Percentiles rank a stretch among this genome's conserved stretches.
Evolutionary conservation across 2,888 invertebrate genomes (phyloP).

Genomic region (Tachina fera): DNA sequence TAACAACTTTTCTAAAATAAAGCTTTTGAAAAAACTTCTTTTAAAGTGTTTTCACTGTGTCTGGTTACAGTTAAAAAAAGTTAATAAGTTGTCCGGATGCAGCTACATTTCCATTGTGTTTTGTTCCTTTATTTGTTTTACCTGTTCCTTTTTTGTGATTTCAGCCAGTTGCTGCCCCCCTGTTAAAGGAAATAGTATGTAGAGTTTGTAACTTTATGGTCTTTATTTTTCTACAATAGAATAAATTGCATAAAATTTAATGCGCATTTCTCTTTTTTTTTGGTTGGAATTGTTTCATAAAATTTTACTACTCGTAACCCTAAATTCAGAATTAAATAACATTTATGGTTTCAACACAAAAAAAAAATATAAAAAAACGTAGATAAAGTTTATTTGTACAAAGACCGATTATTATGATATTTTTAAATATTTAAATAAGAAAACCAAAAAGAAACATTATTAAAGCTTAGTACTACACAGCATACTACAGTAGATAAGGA

Average conservation of each 20-base stretch:
- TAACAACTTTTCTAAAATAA: not conserved
- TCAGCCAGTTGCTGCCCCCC: not conserved
- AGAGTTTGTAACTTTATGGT: slow-evolving; percentile 34
- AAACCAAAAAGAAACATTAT: slow-evolving; percentile 1
- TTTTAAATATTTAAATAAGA: slow-evolving; percentile 11
- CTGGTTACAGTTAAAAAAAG: slow-evolving; percentile 24
- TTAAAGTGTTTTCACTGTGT: not conserved
- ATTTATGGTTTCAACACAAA: slow-evolving; percentile 43
- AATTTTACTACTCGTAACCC: slow-evolving; percentile 12
- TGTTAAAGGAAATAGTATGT: slow-evolving; percentile 30
- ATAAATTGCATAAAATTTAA: slow-evolving; percentile 45
- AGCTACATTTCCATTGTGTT: slow-evolving; percentile 30
- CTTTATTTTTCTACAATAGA: slow-evolving; percentile 30
- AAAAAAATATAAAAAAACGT: slow-evolving; percentile 15
- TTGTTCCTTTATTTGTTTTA: slow-evolving; percentile 6
- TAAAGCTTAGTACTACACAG: too few species aligned
- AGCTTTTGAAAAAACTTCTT: not conserved
- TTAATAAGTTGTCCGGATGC: slow-evolving; percentile 43
- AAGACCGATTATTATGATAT: slow-evolving; percentile 29
- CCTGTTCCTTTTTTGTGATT: not conserved
- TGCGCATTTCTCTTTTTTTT: slow-evolving; percentile 15
- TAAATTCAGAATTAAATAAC: slow-evolving; percentile 32
- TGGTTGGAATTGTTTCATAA: slow-evolving; percentile 5
- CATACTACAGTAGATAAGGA: not conserved
- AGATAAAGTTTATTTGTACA: slow-evolving; percentile 37